These are phyloP conservation scores for Platysteira castanea DNA, from an alignment of 2,113 vertebrate species.

Conservation along the genomic window DNA sequence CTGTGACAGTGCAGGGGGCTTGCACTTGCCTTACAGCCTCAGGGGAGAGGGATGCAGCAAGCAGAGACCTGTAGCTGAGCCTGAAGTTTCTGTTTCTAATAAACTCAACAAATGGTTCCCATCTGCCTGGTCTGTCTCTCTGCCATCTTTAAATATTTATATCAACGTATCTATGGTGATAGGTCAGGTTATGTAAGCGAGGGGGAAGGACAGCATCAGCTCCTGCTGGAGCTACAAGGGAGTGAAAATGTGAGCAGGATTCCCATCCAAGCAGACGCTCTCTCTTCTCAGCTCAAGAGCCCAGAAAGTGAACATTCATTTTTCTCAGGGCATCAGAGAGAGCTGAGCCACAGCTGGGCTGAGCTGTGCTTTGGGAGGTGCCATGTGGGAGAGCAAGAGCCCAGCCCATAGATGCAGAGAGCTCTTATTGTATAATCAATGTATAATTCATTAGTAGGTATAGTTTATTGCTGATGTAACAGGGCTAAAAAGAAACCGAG, in stretches of 20 bases:
- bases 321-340: not conserved
- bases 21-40: not conserved
- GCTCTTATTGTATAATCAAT: conserved; percentile 29
- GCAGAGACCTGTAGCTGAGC: not conserved
- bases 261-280: not conserved
- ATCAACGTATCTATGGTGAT: conserved; percentile 40
- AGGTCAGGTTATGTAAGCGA: conserved; percentile 3
- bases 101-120: conserved; percentile 11
- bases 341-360: not conserved
- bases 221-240: not conserved
- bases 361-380: not conserved
- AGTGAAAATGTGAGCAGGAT: not conserved
- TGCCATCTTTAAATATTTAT: conserved; percentile 61
- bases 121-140: not conserved
- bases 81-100: conserved; percentile 40
- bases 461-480: not conserved
- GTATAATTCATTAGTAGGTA: conserved; percentile 54
- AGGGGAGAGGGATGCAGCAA: not conserved
- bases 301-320: not conserved
- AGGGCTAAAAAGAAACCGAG: not conserved
- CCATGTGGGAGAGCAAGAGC: not conserved
- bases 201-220: not conserved
- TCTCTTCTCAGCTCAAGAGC: not conserved
- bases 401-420: not conserved
- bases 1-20: fast-evolving